Evolutionary conservation across 2,888 invertebrate genomes (phyloP).

Genomic region (Epicampocera succincta): DNA sequence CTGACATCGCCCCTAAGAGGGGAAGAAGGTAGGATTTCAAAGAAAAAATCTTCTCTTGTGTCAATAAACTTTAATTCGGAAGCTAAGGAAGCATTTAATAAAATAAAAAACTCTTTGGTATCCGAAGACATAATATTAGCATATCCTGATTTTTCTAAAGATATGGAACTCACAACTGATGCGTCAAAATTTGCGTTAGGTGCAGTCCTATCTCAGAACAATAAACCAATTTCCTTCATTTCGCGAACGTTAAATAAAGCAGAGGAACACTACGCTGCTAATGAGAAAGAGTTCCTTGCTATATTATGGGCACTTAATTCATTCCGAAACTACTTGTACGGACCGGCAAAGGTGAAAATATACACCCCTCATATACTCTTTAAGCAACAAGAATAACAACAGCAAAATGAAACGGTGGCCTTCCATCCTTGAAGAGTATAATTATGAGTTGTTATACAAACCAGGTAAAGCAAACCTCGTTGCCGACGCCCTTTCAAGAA

Average conservation of each 20-base stretch:
- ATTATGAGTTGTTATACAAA: conserved; percentile 4
- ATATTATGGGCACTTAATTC: conserved; percentile 17
- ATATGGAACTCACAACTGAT: conserved; percentile 40
- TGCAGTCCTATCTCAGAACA: conserved; percentile 37
- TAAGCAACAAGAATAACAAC: conserved; percentile 11
- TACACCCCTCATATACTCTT: conserved; percentile 4
- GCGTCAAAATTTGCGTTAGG: conserved; percentile 40
- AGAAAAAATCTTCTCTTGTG: background rate
- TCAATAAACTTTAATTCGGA: background rate
- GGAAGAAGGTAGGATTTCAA: conserved; percentile 5
- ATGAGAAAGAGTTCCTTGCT: conserved; percentile 42
- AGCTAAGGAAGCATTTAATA: conserved; percentile 7
- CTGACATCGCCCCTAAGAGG: conserved; percentile 36
- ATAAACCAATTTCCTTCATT: conserved; percentile 48
- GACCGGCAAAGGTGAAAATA: conserved; percentile 16
- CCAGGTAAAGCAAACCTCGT: conserved; percentile 38
- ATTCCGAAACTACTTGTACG: conserved; percentile 40
- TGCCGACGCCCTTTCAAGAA: conserved; percentile 55
- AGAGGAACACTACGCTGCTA: conserved; percentile 51
- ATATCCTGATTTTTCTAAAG: conserved; percentile 27
- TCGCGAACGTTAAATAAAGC: conserved; percentile 49
- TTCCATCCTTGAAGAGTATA: conserved; percentile 45
- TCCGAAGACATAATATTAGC: conserved; percentile 30
- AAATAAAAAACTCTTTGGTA: conserved; percentile 12
- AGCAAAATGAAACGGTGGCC: conserved; percentile 3